Percentiles rank a stretch among this genome's conserved stretches.
These are phyloP conservation scores for Miltochrista miniata DNA, from an alignment of 2,888 invertebrate species.

Conservation along the genomic window DNA sequence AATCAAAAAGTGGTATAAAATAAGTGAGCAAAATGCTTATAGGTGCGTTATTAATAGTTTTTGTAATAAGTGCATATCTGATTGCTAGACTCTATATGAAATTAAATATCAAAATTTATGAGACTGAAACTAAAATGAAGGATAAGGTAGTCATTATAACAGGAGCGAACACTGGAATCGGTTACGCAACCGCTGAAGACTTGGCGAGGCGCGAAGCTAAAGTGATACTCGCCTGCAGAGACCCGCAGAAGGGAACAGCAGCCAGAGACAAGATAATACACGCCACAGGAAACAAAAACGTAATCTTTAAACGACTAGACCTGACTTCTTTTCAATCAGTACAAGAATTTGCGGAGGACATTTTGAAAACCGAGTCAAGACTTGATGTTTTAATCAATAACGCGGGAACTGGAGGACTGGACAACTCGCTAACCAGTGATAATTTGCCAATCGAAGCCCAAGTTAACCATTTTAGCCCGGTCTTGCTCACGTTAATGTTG, in stretches of 20 bases:
- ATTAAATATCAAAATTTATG: constrained; percentile 21
- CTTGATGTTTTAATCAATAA: constrained; percentile 93
- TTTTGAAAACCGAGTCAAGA: constrained; percentile 86
- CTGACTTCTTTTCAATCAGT: constrained; percentile 88
- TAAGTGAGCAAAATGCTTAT: no score
- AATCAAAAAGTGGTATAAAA: no score
- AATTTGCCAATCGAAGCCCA: constrained; percentile 93
- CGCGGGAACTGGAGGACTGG: constrained; percentile 89
- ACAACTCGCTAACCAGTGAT: constrained; percentile 87
- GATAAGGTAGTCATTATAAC: constrained; percentile 61
- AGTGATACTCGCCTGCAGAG: constrained; percentile 81
- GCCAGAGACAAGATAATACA: constrained; percentile 84
- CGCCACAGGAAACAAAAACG: constrained; percentile 85
- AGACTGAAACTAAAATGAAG: constrained; percentile 32
- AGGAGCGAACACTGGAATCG: constrained; percentile 60
- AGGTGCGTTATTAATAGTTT: no score
- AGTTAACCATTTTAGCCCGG: constrained; percentile 95
- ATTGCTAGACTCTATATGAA: constrained; percentile 39
- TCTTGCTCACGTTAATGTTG: constrained; percentile 92
- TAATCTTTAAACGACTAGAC: constrained; percentile 87
- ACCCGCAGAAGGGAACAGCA: constrained; percentile 47
- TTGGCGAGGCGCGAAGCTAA: constrained; percentile 74
- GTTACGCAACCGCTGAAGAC: constrained; percentile 57
- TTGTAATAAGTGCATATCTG: no score
- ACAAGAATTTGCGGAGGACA: constrained; percentile 89